Evolutionary conservation across 37 sponge, comb jelly and placozoan genomes (phyloP).

Genomic region (Petrosia ficiformis): DNA sequence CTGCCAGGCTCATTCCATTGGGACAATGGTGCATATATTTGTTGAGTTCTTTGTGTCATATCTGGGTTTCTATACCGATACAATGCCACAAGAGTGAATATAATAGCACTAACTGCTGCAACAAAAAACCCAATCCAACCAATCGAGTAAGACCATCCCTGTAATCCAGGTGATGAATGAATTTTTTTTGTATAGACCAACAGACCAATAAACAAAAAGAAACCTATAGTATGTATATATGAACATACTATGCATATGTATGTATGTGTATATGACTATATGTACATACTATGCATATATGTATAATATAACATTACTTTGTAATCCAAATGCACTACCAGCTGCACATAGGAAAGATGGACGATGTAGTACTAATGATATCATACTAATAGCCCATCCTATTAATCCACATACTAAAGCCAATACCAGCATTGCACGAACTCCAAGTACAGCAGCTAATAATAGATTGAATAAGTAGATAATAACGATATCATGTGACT

Average conservation of each 20-base stretch:
- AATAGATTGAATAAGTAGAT: too few species aligned
- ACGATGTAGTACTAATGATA: conserved; percentile 35
- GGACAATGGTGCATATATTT: conserved; percentile 35
- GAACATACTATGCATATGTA: not conserved
- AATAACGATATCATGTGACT: not conserved
- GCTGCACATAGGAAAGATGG: conserved; percentile 22
- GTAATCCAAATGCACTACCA: conserved; percentile 5
- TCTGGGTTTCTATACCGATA: conserved; percentile 19
- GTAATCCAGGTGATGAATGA: not conserved
- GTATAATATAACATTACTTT: conserved; percentile 16
- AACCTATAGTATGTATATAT: not conserved
- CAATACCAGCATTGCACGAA: conserved; percentile 33
- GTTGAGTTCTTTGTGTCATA: not conserved
- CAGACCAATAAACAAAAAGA: not conserved
- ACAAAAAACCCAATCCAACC: conserved; percentile 64
- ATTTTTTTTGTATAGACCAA: not conserved
- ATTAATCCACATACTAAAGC: conserved; percentile 33
- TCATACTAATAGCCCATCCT: conserved; percentile 41
- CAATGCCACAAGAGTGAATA: conserved; percentile 34
- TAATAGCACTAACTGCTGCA: conserved; percentile 20
- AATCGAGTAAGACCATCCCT: conserved; percentile 62
- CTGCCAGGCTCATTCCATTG: conserved; percentile 25
- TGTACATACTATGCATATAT: not conserved
- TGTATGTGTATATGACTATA: not conserved
- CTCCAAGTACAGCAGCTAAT: not conserved